Evolutionary conservation across 2,113 vertebrate species (phyloP).

Genomic region (Ariopsis seemanni): DNA sequence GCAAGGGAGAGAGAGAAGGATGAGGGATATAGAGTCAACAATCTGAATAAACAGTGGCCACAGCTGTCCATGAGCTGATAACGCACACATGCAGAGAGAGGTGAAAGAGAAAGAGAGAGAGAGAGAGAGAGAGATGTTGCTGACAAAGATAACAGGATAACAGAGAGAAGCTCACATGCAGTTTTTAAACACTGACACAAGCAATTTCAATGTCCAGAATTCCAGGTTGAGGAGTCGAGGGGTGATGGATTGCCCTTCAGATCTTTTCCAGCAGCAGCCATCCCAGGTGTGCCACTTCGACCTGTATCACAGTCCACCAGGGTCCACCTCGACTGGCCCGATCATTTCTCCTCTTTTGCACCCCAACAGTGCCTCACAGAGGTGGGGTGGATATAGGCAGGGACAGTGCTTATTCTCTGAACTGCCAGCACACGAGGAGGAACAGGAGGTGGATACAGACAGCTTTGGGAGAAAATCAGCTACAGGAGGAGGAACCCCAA

Average conservation of each 20-base stretch:
- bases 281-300: conserved; percentile 62
- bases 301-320: conserved; percentile 61
- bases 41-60: conserved; percentile 78
- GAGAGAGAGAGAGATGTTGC: conserved; percentile 52
- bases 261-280: conserved; percentile 68
- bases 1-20: conserved; percentile 44
- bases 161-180: conserved; percentile 31
- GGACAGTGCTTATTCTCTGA: conserved; percentile 37
- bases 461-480: conserved; percentile 48
- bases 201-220: conserved; percentile 42
- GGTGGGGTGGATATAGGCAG: conserved; percentile 57
- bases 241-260: conserved; percentile 72
- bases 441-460: conserved; percentile 52
- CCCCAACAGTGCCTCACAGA: conserved; percentile 62
- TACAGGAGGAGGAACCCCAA: conserved; percentile 50
- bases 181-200: conserved; percentile 35
- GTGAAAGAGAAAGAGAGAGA: conserved; percentile 57
- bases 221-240: conserved; percentile 37
- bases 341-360: conserved; percentile 73
- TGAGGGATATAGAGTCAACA: conserved; percentile 70
- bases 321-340: conserved; percentile 53
- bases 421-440: conserved; percentile 46
- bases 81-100: conserved; percentile 63
- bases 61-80: conserved; percentile 77
- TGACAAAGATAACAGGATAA: conserved; percentile 54